Evolutionary conservation across 2,113 vertebrate species (phyloP), one percentile per base, ranked within the genome.

Genomic region (Agapornis roseicollis): DNA sequence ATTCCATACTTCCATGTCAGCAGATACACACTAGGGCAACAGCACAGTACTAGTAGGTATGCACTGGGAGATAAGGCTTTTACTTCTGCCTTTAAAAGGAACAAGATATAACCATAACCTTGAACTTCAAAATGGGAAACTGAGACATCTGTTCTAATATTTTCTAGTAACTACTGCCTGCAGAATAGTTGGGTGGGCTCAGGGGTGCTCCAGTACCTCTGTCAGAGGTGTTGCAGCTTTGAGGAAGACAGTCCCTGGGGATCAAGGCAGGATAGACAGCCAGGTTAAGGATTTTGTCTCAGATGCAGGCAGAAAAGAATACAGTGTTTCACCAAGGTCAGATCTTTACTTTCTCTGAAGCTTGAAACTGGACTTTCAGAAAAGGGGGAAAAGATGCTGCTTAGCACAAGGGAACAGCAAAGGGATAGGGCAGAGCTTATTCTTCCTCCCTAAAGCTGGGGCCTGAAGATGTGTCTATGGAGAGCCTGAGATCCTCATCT

Each of bases 241-340:
- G 53, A 12, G n/a, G 46, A 61, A 27, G 35, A 42, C 4, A 0
- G 1, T 20, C 47, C 4, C 11, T 44, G 37, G 22, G 35, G 3
- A 27, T 50, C 22, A n/a, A 10, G 22, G 61, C 65, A 68, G 18
- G 24, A 33, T 0, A 44, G 28, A 41, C 6, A 23, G 20, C 5
- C 2, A 17, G 27, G 11, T 33, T 60, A 17, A 85, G 11, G 5
- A 3, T 4, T 81, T 44, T 41, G 17, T 55, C 50, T 27, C 11
- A 2, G n/a, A 31, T 29, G 17, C 41, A 17, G 25, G 24, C 39
- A 82, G 28, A 73, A 84, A 53, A 17, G 35, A n/a, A 68, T 20
- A 37, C 33, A 41, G 8, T 0, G 0, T 66, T 89, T 74, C 4
- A 1, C 22, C 27, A 47, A 70, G 11, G 13, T 35, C 28, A 49